phyloP scores from a whole-genome alignment of 2,113 vertebrate genomes.

The Semicossyphus pulcher region DNA sequence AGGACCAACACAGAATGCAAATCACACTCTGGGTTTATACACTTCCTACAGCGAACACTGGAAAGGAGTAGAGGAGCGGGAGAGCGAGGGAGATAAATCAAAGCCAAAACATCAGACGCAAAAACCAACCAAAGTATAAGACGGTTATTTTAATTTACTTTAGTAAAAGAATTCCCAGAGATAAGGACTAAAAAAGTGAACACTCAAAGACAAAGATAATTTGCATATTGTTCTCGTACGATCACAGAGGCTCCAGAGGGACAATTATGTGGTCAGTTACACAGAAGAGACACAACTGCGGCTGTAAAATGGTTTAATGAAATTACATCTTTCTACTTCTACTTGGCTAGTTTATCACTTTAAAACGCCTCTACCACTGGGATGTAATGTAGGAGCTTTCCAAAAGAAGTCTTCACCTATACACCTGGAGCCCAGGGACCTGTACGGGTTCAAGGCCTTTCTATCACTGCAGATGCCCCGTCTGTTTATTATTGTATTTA shows the following conservation, averaged over 20 bases:
- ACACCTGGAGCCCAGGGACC: too few species aligned
- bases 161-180: conserved; percentile 10
- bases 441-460: too few species aligned
- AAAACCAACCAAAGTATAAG: conserved; percentile 5
- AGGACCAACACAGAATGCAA: conserved; percentile 60
- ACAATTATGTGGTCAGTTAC: conserved; percentile 29
- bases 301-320: conserved; percentile 26
- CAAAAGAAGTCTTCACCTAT: too few species aligned
- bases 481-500: too few species aligned
- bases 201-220: conserved; percentile 4
- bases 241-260: conserved; percentile 23
- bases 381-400: too few species aligned
- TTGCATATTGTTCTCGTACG: not conserved
- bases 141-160: conserved; percentile 38
- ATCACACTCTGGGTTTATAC: conserved; percentile 47
- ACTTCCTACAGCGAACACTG: conserved; percentile 31
- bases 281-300: conserved; percentile 18
- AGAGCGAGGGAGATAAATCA: conserved; percentile 46
- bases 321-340: conserved; percentile 3
- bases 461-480: too few species aligned
- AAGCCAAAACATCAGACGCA: conserved; percentile 39
- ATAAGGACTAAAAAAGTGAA: not conserved
- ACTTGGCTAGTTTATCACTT: not conserved
- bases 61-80: conserved; percentile 14
- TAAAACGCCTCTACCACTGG: not conserved